Conservation (phyloP, 1,140 invertebrate species). For the Heliconius hermathena region DNA sequence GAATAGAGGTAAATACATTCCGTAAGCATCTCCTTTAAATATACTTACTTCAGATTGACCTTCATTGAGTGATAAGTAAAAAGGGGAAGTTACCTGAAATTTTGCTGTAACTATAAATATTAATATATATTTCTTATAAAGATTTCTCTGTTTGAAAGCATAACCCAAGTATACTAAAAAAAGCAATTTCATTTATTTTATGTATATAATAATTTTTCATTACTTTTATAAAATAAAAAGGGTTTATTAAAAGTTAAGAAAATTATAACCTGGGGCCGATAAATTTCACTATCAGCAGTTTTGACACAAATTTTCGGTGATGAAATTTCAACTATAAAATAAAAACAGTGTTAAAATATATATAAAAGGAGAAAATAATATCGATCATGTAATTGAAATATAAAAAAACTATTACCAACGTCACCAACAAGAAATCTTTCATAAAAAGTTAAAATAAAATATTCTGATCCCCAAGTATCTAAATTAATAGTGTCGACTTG, state of each 20-base stretch:
- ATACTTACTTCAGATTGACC: conserved; percentile 81
- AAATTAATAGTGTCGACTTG: conserved; percentile 86
- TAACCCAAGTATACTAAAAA: too few relatives aligned
- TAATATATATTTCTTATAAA: too few relatives aligned
- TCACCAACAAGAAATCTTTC: conserved; percentile 84
- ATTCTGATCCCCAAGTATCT: conserved; percentile 85
- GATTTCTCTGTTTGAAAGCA: too few relatives aligned
- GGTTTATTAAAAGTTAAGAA: neutral
- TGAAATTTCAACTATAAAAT: conserved; percentile 84
- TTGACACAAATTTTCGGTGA: conserved; percentile 83
- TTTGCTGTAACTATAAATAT: conserved; percentile 20
- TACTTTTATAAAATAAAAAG: too few relatives aligned
- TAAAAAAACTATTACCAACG: conserved; percentile 79
- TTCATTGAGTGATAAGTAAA: conserved; percentile 84
- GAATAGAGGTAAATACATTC: conserved; percentile 78
- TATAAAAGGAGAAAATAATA: neutral
- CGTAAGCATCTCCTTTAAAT: conserved; percentile 80
- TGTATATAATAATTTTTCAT: too few relatives aligned
- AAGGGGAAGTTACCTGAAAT: conserved; percentile 81
- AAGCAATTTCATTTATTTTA: too few relatives aligned
- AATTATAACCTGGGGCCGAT: conserved; percentile 81
- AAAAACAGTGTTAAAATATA: neutral
- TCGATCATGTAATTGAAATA: neutral
- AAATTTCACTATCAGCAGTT: conserved; percentile 82
- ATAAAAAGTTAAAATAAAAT: conserved; percentile 82